A percentile compares a stretch with the other conserved stretches of the same genome.
Evolutionary conservation across 2,888 invertebrate species (phyloP).

Genomic region (Vanessa cardui): DNA sequence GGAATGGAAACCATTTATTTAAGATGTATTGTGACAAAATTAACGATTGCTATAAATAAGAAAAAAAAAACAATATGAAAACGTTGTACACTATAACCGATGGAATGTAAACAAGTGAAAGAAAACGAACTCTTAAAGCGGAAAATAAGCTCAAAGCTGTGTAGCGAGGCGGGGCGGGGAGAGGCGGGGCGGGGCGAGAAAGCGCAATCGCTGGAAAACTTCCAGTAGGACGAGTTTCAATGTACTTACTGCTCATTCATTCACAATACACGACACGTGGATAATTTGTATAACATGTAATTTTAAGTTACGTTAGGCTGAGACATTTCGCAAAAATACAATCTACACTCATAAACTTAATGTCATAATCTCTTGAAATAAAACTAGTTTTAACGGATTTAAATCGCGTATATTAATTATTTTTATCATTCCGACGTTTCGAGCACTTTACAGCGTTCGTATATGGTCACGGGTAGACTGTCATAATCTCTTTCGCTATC

Average conservation of each 20-base stretch:
- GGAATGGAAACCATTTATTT: no score
- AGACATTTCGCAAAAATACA: background rate
- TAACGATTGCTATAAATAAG: background rate
- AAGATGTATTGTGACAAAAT: background rate
- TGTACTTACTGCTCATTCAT: slow-evolving; percentile 33
- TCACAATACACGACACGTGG: slow-evolving; percentile 15
- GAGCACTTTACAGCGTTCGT: no score
- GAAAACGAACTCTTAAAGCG: slow-evolving; percentile 40
- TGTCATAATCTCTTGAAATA: no score
- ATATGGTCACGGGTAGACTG: no score
- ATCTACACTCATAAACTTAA: no score
- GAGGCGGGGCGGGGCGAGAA: slow-evolving; percentile 40
- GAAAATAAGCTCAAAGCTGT: slow-evolving; percentile 46
- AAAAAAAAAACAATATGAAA: background rate
- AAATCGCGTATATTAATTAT: no score
- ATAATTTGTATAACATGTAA: slow-evolving; percentile 8
- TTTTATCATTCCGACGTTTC: no score
- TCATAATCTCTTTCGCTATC: no score
- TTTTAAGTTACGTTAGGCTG: background rate
- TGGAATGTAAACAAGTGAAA: slow-evolving; percentile 29
- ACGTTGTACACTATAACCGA: slow-evolving; percentile 13
- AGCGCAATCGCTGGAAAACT: slow-evolving; percentile 45
- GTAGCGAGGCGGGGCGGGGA: no score
- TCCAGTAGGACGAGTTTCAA: slow-evolving; percentile 40
- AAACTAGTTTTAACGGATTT: no score